phyloP scores from a whole-genome alignment of 1,140 invertebrate species.

The Harlomillsia oculata region DNA sequence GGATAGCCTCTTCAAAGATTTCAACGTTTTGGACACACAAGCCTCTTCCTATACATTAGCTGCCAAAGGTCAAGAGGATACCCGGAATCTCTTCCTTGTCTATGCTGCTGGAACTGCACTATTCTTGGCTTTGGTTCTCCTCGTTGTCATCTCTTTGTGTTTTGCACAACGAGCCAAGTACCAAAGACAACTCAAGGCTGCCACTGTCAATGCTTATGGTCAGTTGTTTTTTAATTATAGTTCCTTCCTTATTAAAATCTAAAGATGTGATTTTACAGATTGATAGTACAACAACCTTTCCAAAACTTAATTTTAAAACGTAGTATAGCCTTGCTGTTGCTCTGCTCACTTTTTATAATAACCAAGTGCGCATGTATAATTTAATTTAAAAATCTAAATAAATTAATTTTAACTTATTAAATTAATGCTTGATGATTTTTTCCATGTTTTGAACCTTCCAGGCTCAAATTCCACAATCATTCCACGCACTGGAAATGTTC shows the following conservation, averaged over 20 bases:
- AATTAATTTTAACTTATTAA: slow-evolving; percentile 38
- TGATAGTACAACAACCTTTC: too few relatives aligned
- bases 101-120: slow-evolving; percentile 72
- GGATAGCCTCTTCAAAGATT: slow-evolving; percentile 80
- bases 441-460: slow-evolving; percentile 23
- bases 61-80: slow-evolving; percentile 48
- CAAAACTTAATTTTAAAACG: too few relatives aligned
- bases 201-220: slow-evolving; percentile 86
- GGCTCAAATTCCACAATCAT: slow-evolving; percentile 55
- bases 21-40: slow-evolving; percentile 79
- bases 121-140: slow-evolving; percentile 63
- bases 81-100: slow-evolving; percentile 47
- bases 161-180: slow-evolving; percentile 73
- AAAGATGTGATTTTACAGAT: too few relatives aligned
- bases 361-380: too few relatives aligned
- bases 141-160: slow-evolving; percentile 67
- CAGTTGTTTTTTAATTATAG: too few relatives aligned
- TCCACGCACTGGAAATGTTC: slow-evolving; percentile 53
- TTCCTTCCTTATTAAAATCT: too few relatives aligned
- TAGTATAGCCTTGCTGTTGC: too few relatives aligned
- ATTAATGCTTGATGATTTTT: background rate
- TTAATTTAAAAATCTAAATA: too few relatives aligned
- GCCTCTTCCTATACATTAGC: slow-evolving; percentile 46
- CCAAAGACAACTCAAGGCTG: slow-evolving; percentile 77
- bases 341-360: too few relatives aligned